A percentile compares a stretch with the other conserved stretches of the same genome.
These are phyloP conservation scores for Mechanitis messenoides DNA, from an alignment of 2,888 invertebrate species.

Conservation along the genomic window DNA sequence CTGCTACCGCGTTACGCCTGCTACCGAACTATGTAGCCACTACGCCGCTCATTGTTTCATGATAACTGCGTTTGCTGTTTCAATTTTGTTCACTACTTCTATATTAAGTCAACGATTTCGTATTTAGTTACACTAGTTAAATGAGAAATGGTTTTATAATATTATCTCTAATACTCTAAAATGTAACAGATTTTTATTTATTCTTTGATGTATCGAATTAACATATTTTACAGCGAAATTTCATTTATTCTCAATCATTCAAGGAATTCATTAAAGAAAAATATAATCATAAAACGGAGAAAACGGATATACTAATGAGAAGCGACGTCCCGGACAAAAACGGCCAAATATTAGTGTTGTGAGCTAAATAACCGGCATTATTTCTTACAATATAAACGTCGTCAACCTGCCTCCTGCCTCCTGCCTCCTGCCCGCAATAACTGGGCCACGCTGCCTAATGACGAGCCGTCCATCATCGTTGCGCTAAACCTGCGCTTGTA, in stretches of 20 bases:
- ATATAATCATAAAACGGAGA: constrained; percentile 25
- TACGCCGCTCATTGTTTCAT: constrained; percentile 42
- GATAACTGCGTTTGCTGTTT: constrained; percentile 17
- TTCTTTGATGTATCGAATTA: neutral
- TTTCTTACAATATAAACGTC: constrained; percentile 63
- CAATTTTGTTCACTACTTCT: neutral
- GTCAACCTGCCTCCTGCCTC: constrained; percentile 46
- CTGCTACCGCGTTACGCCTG: constrained; percentile 45
- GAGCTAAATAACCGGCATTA: constrained; percentile 63
- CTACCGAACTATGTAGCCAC: constrained; percentile 50
- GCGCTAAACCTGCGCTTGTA: constrained; percentile 31
- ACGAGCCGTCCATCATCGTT: constrained; percentile 55
- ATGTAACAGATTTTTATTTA: too few relatives aligned
- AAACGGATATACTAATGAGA: constrained; percentile 43
- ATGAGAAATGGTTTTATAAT: too few relatives aligned
- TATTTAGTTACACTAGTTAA: too few relatives aligned
- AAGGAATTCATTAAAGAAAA: constrained; percentile 25
- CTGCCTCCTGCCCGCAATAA: constrained; percentile 56
- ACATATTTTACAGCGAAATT: neutral
- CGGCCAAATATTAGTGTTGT: constrained; percentile 56
- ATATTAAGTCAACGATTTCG: too few relatives aligned
- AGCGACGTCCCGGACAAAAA: constrained; percentile 51
- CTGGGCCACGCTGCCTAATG: constrained; percentile 51
- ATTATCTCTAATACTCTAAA: too few relatives aligned
- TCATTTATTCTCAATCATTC: neutral